Evolutionary conservation across 2,113 vertebrate species (phyloP), one percentile per base, ranked within the genome.

Genomic region (Myiagra hebetior): DNA sequence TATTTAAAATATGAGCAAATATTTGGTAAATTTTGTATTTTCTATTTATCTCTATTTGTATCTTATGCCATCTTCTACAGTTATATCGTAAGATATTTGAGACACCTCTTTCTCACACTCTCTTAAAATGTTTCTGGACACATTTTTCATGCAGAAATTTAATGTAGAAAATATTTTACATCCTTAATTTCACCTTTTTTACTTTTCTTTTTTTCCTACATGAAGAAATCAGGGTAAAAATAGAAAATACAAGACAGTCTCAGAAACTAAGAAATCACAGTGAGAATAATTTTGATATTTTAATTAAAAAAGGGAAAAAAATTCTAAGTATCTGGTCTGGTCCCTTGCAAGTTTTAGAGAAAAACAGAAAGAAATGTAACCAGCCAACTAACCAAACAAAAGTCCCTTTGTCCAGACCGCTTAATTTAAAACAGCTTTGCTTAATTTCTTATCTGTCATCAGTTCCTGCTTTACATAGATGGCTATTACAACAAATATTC

Each of bases 391-490:
- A 79, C 0, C 12, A 85, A 92, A 83, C 62, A 92, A 93, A 90
- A 79, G 39, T 59, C 44, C 24, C 46, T 92, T 92, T 93, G 89
- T 83, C 67, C 89, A 96, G 89, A 88, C 50, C 9, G 4, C 46
- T 76, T 92, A 92, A 96, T 94, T 92, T 64, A 86, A 90, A 91
- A 22, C 85, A 97, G 57, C 53, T 90, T 94, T 83, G 28, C 46
- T 63, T 79, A 92, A 96, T 94, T 97, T 94, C 93, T 95, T 85
- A 93, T 87, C 82, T 95, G 95, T 91, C 88, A 89, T 76, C 88
- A 93, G 82, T 94, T 93, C 55, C 57, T 85, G 72, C 57, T 82
- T 92, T 93, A 91, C 74, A 80, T 76, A 82, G 41, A 96, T 60
- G 72, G 35, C 4, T 90, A 78, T 88, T 72, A 76, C 21, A 92